Conservation (phyloP, 2,888 invertebrate species). For the Pterobdella sp. region DNA sequence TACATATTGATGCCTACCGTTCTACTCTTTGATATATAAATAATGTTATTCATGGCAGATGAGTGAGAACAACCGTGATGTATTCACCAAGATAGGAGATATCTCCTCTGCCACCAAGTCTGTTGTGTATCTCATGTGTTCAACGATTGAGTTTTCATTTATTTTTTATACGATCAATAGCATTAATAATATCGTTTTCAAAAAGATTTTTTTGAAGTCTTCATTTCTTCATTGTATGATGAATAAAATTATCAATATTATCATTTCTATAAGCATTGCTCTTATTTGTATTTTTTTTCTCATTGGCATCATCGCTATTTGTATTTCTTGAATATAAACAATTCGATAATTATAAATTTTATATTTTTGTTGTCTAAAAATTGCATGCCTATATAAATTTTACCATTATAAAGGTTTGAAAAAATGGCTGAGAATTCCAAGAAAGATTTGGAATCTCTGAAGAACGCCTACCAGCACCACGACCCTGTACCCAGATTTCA, state of each 20-base stretch:
- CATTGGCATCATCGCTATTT: neutral
- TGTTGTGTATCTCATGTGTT: too few relatives aligned
- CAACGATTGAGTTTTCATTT: too few relatives aligned
- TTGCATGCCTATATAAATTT: too few relatives aligned
- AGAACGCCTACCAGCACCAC: slow-evolving; percentile 61
- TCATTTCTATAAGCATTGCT: neutral
- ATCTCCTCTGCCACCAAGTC: slow-evolving; percentile 66
- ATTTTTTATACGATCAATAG: too few relatives aligned
- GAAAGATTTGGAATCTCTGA: slow-evolving; percentile 76
- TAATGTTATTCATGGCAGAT: slow-evolving; percentile 54
- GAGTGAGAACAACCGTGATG: slow-evolving; percentile 75
- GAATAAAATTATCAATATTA: neutral
- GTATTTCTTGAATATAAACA: neutral
- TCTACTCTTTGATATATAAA: neutral
- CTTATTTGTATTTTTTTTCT: neutral
- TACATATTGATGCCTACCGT: neutral
- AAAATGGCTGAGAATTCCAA: slow-evolving; percentile 72
- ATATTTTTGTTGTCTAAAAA: too few relatives aligned
- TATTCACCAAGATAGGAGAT: slow-evolving; percentile 80
- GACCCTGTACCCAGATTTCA: slow-evolving; percentile 72
- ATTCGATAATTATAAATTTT: neutral
- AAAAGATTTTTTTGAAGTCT: too few relatives aligned
- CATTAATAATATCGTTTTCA: too few relatives aligned
- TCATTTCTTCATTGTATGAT: neutral
- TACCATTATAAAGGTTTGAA: slow-evolving; percentile 63